Evolutionary conservation across 2,797 vertebrate species (phyloP).

Genomic region (Hybognathus amarus): DNA sequence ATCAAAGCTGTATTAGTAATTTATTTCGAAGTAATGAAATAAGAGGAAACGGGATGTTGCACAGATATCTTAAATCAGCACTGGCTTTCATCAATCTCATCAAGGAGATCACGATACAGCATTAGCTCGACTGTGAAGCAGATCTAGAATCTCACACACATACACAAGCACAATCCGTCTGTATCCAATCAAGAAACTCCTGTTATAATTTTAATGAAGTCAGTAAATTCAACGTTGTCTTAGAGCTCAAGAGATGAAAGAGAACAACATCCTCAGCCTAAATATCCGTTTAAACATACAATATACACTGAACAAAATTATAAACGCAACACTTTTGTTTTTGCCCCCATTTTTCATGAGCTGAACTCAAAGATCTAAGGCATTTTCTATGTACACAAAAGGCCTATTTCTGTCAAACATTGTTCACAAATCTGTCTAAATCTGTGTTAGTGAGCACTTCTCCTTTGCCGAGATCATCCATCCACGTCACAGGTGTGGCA

Average conservation of each 20-base stretch:
- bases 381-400: no score
- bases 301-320: neutral
- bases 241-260: neutral
- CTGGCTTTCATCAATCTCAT: conserved; percentile 21
- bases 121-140: neutral
- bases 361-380: no score
- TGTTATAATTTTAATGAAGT: neutral
- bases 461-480: no score
- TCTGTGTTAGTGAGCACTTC: no score
- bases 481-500: no score
- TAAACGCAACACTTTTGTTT: no score
- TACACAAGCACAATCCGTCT: neutral
- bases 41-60: neutral
- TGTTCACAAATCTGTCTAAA: no score
- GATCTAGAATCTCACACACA: neutral
- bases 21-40: neutral
- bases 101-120: conserved; percentile 2
- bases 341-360: no score
- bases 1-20: neutral
- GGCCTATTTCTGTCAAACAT: no score
- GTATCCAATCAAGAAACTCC: neutral
- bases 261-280: neutral
- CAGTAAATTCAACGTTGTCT: conserved; percentile 2
- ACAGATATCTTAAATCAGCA: conserved; percentile 2
- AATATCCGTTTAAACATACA: neutral